A percentile compares a stretch with the other conserved stretches of the same genome.
Evolutionary conservation across 2,888 invertebrate genomes (phyloP).

Genomic region (Calameuta pallipes): DNA sequence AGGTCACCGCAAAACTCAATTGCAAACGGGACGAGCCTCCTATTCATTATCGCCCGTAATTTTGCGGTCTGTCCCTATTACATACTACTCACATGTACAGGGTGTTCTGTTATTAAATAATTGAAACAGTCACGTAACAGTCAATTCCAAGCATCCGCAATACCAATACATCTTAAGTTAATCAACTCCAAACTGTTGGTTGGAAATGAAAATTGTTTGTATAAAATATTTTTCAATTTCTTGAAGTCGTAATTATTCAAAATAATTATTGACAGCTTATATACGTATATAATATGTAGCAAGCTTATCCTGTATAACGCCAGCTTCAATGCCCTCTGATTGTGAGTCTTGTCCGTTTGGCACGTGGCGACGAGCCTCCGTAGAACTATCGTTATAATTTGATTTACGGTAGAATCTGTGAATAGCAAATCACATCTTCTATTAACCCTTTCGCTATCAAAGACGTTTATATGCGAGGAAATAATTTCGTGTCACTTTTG

Average conservation of each 20-base stretch:
- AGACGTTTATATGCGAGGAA: too few species aligned
- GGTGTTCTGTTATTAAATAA: not conserved
- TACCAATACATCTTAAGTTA: not conserved
- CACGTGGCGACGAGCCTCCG: too few species aligned
- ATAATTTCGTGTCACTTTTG: too few species aligned
- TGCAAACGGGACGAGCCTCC: not conserved
- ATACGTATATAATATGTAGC: not conserved
- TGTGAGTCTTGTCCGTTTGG: too few species aligned
- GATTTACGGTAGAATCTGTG: not conserved
- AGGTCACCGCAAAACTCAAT: not conserved
- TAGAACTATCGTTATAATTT: not conserved
- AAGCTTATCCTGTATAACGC: too few species aligned
- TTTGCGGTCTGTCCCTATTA: not conserved
- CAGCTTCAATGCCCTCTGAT: too few species aligned
- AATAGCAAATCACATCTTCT: too few species aligned
- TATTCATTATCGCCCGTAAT: not conserved
- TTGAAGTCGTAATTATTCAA: not conserved
- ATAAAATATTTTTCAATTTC: not conserved
- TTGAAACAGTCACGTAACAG: not conserved
- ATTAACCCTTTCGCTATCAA: too few species aligned
- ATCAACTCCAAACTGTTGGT: not conserved
- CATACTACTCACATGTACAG: not conserved
- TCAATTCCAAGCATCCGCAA: not conserved
- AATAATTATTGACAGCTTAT: not conserved
- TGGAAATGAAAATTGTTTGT: not conserved